Conservation (phyloP, 2,113 vertebrate genomes). For the Plecotus auritus region DNA sequence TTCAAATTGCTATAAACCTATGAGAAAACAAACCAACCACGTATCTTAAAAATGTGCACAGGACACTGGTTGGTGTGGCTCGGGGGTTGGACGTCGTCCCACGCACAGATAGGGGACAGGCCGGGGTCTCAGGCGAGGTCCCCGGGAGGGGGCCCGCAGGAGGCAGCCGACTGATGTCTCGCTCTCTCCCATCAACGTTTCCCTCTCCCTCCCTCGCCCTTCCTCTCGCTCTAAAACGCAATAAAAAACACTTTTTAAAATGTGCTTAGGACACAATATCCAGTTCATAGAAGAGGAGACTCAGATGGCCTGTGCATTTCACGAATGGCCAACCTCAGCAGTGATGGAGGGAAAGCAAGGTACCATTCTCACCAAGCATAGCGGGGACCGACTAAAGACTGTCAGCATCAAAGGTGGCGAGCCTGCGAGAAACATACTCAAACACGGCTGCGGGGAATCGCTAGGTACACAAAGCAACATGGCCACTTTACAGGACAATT, state of each 20-base stretch:
- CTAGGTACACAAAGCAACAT: too few relatives aligned
- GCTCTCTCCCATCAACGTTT: too few relatives aligned
- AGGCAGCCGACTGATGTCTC: too few relatives aligned
- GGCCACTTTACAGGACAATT: not conserved
- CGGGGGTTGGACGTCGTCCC: too few relatives aligned
- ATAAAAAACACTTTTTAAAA: not conserved
- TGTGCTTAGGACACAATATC: not conserved
- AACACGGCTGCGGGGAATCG: rapidly evolving
- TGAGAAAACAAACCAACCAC: not conserved
- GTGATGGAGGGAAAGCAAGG: not conserved
- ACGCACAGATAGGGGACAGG: too few relatives aligned
- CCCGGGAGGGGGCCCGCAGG: too few relatives aligned
- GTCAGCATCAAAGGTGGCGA: not conserved
- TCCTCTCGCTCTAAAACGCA: too few relatives aligned
- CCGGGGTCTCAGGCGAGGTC: too few relatives aligned
- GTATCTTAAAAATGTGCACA: not conserved
- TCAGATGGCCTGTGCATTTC: not conserved
- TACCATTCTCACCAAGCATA: not conserved
- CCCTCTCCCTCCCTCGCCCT: too few relatives aligned
- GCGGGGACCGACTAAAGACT: not conserved
- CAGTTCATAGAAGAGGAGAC: not conserved
- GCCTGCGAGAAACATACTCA: not conserved
- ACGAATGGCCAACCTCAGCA: not conserved
- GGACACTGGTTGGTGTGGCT: too few relatives aligned
- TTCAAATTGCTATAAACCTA: not conserved